Evolutionary conservation across 2,888 invertebrate genomes (phyloP), one percentile per base, ranked within the genome.

Genomic region (Brenthis hecate): DNA sequence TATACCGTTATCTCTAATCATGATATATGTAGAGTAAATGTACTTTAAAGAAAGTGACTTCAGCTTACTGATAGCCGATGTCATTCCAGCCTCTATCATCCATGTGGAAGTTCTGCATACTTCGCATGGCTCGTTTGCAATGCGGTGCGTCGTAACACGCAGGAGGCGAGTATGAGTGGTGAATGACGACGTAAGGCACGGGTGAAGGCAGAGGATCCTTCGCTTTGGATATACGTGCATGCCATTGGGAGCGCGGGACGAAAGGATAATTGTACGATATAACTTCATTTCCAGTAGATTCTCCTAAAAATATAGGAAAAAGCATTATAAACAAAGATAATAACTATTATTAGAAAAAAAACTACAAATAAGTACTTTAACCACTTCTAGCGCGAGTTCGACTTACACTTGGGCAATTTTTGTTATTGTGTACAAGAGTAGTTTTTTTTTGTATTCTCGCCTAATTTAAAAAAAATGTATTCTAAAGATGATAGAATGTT

Each of bases 181-280:
- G 96, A 72, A 96, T 95, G 65, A 96, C 95, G 56, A 96, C 95
- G 79, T 91, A 95, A 0, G 95, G 94, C 1, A 95, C 94, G 0
- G 96, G 95, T 6, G 91, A 94, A 3, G 75, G 19, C 74, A 96
- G 93, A 2, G 86, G 81, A 51, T 86, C 84, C 32, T 85, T 85
- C 28, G 85, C 71, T 66, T 86, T 94, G 0, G 95, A 86, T 1
- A 85, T 77, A 56, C 93, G 85, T 0, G 96, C 96, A 0, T 91
- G 85, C 96, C 96, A 96, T 72, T 92, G 90, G 0, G 86, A 80
- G 1, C 96, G 91, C 0, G 92, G 69, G 13, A 81, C 77, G 76
- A 83, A 86, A 0, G 85, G 83, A 53, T 90, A 90, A 70, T 86
- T 79, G 76, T 87, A 86, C 0, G 82, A 74, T 2, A 75, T 66